phyloP scores from a whole-genome alignment of 1,140 invertebrate genomes.

The Brachionus manjavacas region DNA sequence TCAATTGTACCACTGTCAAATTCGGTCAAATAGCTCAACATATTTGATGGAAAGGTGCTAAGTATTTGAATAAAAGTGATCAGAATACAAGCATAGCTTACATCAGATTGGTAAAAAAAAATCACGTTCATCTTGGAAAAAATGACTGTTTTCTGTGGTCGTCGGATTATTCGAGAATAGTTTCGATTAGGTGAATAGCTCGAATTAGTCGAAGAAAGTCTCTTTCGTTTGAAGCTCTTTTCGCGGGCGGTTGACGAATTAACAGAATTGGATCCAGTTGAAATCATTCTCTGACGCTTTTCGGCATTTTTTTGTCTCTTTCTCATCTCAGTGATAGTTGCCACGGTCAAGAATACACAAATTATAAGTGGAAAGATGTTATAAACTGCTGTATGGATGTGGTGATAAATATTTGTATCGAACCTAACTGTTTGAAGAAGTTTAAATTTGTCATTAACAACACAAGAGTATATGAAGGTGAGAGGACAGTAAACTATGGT shows the following conservation, averaged over 20 bases:
- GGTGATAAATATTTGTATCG: neutral
- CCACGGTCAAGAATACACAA: neutral
- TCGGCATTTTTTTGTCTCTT: neutral
- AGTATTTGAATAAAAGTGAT: constrained; percentile 14
- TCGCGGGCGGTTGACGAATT: neutral
- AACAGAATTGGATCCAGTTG: neutral
- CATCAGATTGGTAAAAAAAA: neutral
- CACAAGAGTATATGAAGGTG: constrained; percentile 4
- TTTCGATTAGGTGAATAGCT: neutral
- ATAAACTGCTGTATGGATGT: neutral
- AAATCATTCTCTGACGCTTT: neutral
- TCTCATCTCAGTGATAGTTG: neutral
- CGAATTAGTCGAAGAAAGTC: neutral
- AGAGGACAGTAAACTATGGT: constrained; percentile 21
- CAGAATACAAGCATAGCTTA: neutral
- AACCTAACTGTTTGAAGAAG: neutral
- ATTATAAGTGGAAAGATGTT: neutral
- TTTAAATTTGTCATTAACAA: neutral
- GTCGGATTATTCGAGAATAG: neutral
- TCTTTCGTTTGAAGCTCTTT: neutral
- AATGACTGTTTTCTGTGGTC: neutral
- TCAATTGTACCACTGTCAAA: neutral
- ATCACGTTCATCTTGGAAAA: neutral
- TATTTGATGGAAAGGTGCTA: neutral
- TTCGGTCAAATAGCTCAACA: constrained; percentile 1